A percentile compares a stretch with the other conserved stretches of the same genome.
phyloP scores from a whole-genome alignment of 2,113 vertebrate species.

The Lutjanus erythropterus region DNA sequence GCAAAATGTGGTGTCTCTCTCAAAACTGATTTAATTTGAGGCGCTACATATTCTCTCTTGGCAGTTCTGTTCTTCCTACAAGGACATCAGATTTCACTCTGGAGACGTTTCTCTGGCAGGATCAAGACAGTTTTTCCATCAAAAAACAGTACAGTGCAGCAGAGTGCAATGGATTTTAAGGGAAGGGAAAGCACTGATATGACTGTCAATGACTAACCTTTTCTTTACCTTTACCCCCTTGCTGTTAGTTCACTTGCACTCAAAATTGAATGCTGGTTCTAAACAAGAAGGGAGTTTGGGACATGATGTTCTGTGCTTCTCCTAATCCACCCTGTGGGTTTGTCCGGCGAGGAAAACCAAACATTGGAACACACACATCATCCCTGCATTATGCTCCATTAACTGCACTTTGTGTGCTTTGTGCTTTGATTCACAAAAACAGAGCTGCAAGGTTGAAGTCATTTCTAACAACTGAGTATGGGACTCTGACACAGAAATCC shows the following conservation, averaged over 20 bases:
- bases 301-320: background rate
- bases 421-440: constrained; percentile 4
- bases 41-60: constrained; percentile 30
- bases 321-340: background rate
- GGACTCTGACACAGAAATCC: too few species aligned
- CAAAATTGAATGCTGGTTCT: background rate
- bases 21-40: constrained; percentile 46
- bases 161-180: constrained; percentile 12
- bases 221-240: background rate
- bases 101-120: constrained; percentile 15
- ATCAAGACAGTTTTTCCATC: constrained; percentile 18
- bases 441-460: background rate
- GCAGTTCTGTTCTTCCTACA: constrained; percentile 31
- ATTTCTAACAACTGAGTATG: background rate
- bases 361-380: background rate
- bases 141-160: background rate
- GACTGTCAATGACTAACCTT: constrained; percentile 22
- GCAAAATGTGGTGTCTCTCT: constrained; percentile 35
- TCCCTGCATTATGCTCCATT: constrained; percentile 1
- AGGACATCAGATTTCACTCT: constrained; percentile 41
- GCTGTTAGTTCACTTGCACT: background rate
- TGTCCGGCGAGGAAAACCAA: background rate
- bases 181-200: constrained; percentile 9
- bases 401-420: background rate
- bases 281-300: constrained; percentile 3